These are phyloP conservation scores for Corvus moneduloides DNA, from an alignment of 2,113 vertebrate genomes.

Conservation along the genomic window DNA sequence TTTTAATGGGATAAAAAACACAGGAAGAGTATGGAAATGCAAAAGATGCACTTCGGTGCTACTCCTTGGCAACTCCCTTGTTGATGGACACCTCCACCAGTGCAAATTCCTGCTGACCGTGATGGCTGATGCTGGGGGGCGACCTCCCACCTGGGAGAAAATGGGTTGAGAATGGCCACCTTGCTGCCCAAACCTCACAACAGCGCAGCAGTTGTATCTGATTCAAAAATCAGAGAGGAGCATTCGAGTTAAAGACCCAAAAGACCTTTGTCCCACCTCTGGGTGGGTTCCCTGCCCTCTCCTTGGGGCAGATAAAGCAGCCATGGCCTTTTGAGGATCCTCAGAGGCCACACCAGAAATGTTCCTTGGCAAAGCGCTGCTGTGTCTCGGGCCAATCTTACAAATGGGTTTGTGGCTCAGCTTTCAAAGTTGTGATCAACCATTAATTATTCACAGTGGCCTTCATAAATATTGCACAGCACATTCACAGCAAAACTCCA, in stretches of 20 bases:
- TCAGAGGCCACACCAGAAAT: neutral
- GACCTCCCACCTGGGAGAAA: neutral
- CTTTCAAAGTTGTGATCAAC: slow-evolving; percentile 14
- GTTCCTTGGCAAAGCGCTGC: accelerated
- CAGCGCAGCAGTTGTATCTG: neutral
- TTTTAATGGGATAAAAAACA: accelerated
- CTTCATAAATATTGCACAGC: slow-evolving; percentile 58
- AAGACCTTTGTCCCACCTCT: neutral
- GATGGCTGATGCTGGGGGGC: neutral
- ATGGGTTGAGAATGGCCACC: neutral
- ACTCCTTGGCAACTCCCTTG: neutral
- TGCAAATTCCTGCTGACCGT: neutral
- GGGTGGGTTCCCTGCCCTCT: neutral
- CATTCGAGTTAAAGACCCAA: neutral
- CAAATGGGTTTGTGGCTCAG: neutral
- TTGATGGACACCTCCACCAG: neutral
- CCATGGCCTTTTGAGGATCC: neutral
- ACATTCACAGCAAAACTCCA: neutral
- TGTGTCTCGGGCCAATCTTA: neutral
- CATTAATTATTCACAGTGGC: slow-evolving; percentile 67
- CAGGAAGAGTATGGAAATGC: neutral
- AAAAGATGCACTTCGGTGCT: neutral
- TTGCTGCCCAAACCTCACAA: neutral
- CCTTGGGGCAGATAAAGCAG: neutral
- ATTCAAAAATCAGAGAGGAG: neutral